A percentile compares a stretch with the other conserved stretches of the same genome.
These are phyloP conservation scores for Caerostris darwini DNA, from an alignment of 1,140 invertebrate genomes.

Conservation along the genomic window DNA sequence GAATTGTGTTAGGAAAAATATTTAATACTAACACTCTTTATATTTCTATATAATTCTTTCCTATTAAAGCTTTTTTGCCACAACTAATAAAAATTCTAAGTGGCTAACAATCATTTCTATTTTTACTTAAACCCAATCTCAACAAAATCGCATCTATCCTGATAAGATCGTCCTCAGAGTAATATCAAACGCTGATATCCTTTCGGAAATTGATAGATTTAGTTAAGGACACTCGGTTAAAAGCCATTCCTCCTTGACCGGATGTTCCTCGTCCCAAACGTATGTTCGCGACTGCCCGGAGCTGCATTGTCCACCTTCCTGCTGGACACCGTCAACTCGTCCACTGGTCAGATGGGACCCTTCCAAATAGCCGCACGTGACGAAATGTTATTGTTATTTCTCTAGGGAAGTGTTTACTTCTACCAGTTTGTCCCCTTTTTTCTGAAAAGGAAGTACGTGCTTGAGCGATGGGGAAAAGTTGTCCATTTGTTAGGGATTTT, in stretches of 20 bases:
- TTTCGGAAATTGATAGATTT: constrained; percentile 14
- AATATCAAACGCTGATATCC: background rate
- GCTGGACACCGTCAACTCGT: background rate
- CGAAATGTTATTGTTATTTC: constrained; percentile 47
- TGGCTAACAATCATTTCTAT: too few relatives aligned
- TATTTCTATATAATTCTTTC: too few relatives aligned
- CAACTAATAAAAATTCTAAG: too few relatives aligned
- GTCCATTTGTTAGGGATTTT: too few relatives aligned
- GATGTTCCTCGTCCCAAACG: background rate
- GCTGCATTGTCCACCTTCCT: background rate
- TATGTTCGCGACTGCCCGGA: background rate
- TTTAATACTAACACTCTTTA: too few relatives aligned
- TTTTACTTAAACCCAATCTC: too few relatives aligned
- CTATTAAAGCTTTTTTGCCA: too few relatives aligned
- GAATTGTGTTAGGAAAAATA: too few relatives aligned
- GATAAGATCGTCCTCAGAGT: too few relatives aligned
- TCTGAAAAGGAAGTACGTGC: background rate
- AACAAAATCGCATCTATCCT: too few relatives aligned
- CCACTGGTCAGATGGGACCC: background rate
- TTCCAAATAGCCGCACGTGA: background rate
- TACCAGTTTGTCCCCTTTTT: background rate
- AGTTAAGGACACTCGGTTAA: background rate
- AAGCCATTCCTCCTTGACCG: background rate
- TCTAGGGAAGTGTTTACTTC: constrained; percentile 26
- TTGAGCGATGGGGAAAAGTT: too few relatives aligned